These are phyloP conservation scores for Solenopsis fugax DNA, from an alignment of 1,140 invertebrate species.

Conservation along the genomic window DNA sequence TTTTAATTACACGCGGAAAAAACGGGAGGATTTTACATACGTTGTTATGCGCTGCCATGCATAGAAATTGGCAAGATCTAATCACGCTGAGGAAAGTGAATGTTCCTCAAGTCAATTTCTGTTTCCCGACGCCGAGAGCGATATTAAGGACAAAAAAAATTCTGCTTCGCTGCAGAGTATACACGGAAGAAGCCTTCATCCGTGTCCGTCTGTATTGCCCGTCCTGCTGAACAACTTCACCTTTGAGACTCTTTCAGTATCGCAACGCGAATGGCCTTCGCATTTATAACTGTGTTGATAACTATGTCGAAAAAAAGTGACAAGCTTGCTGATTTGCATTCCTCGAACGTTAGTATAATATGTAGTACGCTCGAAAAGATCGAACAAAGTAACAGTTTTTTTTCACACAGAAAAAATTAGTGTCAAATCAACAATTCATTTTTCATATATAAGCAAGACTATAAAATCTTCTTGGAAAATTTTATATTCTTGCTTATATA, in stretches of 20 bases:
- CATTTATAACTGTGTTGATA: not conserved
- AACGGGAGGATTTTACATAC: not conserved
- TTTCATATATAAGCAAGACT: no score
- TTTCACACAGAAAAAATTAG: no score
- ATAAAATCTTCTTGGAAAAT: no score
- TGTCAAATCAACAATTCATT: no score
- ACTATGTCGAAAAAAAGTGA: not conserved
- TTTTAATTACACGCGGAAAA: not conserved
- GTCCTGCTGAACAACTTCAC: not conserved
- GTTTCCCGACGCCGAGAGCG: conserved; percentile 7
- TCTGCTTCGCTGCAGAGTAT: not conserved
- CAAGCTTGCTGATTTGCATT: not conserved
- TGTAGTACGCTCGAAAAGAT: no score
- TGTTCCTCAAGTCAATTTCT: conserved; percentile 2
- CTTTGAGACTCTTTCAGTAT: conserved; percentile 3
- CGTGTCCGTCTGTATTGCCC: not conserved
- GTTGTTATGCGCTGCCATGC: not conserved
- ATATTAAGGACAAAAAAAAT: conserved; percentile 38
- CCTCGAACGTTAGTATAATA: not conserved
- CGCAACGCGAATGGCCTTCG: not conserved
- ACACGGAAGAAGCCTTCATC: not conserved
- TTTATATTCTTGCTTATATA: no score
- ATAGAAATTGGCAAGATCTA: conserved; percentile 41
- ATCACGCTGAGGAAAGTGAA: conserved; percentile 47
- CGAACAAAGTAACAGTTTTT: no score